A percentile compares a stretch with the other conserved stretches of the same genome.
Conservation (phyloP, 2,113 vertebrate genomes). For the Hippoglossus stenolepis region DNA sequence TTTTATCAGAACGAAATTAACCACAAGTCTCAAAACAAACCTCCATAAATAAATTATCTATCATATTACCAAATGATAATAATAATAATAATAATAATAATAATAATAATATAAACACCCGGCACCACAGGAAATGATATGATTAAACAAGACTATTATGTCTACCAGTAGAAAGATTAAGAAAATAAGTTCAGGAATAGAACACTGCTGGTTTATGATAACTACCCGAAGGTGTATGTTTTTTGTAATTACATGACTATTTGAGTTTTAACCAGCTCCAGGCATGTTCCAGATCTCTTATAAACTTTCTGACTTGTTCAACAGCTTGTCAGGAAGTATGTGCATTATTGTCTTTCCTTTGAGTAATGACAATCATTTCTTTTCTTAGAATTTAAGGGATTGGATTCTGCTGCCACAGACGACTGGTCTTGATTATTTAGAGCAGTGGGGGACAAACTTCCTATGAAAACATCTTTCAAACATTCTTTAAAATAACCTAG, state of each 20-base stretch:
- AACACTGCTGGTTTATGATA: conserved; percentile 5
- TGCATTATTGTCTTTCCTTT: conserved; percentile 27
- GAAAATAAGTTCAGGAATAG: background rate
- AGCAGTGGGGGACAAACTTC: background rate
- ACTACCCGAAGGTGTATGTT: too few species aligned
- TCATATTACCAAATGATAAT: background rate
- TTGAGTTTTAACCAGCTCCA: conserved; percentile 7
- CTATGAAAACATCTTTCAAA: background rate
- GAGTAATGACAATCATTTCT: conserved; percentile 16
- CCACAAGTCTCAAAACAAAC: background rate
- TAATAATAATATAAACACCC: background rate
- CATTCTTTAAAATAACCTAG: background rate
- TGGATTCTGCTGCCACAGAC: background rate
- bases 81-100: background rate
- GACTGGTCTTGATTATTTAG: background rate
- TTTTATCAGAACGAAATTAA: background rate
- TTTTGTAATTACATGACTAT: conserved; percentile 17
- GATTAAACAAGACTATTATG: background rate
- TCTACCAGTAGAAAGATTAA: too few species aligned
- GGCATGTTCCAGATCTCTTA: conserved; percentile 13
- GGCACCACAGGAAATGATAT: background rate
- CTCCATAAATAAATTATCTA: background rate
- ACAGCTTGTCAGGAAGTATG: conserved; percentile 40
- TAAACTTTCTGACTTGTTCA: background rate
- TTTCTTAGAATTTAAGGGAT: conserved; percentile 20